These are phyloP conservation scores for Enteromius afrohamiltoni DNA, from an alignment of 2,797 vertebrate species.

Conservation along the genomic window DNA sequence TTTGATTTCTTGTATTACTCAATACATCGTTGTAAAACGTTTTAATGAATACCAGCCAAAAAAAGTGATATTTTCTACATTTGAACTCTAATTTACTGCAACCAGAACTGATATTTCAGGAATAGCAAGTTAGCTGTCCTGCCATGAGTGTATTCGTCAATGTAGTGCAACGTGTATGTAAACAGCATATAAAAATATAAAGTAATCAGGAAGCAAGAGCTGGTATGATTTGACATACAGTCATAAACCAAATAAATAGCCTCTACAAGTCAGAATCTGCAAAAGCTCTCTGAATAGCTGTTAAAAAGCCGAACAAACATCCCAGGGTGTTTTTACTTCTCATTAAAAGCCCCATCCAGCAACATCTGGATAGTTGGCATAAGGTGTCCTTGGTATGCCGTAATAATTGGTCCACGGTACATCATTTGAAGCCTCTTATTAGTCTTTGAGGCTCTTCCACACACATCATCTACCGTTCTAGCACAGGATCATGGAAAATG, in stretches of 20 bases:
- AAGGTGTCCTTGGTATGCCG: conserved; percentile 54
- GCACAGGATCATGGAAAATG: conserved; percentile 6
- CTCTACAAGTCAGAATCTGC: not conserved
- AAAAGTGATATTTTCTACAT: not conserved
- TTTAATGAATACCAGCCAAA: conserved; percentile 6
- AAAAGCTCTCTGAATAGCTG: not conserved
- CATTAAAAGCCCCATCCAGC: conserved; percentile 25
- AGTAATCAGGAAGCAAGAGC: conserved; percentile 29
- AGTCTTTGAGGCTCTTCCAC: conserved; percentile 50
- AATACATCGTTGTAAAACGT: not conserved
- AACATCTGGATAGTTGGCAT: conserved; percentile 59
- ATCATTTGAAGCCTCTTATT: conserved; percentile 67
- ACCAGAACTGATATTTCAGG: not conserved
- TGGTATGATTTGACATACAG: not conserved
- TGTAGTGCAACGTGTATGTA: not conserved
- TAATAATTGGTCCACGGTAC: conserved; percentile 68
- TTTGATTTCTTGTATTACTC: not conserved
- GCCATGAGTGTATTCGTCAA: not conserved
- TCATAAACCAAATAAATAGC: conserved; percentile 15
- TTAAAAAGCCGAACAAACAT: not conserved
- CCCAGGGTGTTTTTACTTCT: not conserved
- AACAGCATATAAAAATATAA: conserved; percentile 14
- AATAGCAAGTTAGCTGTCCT: conserved; percentile 1
- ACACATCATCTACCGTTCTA: conserved; percentile 18
- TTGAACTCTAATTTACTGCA: conserved; percentile 12